Conservation (phyloP, 2,888 invertebrate species). For the Axea sp. region DNA sequence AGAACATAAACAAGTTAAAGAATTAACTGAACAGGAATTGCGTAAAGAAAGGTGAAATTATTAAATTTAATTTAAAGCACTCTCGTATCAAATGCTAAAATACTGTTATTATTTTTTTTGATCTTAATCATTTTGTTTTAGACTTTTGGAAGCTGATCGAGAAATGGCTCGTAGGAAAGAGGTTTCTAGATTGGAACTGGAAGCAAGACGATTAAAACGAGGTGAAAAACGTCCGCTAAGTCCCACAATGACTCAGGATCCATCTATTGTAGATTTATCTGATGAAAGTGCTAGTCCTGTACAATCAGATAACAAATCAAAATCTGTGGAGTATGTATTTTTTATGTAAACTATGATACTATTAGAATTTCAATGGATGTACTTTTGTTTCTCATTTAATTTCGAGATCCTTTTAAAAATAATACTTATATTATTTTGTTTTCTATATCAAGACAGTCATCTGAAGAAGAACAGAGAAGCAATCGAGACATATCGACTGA, state of each 20-base stretch:
- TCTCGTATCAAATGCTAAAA: too few relatives aligned
- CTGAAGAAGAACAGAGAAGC: conserved; percentile 72
- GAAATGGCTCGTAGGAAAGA: conserved; percentile 90
- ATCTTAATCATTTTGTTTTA: too few relatives aligned
- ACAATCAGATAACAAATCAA: conserved; percentile 73
- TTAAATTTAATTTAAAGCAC: too few relatives aligned
- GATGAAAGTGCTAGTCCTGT: conserved; percentile 73
- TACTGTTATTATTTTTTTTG: too few relatives aligned
- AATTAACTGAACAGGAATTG: conserved; percentile 78
- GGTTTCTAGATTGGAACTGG: conserved; percentile 86
- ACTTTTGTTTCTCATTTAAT: too few relatives aligned
- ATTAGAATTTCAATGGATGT: too few relatives aligned
- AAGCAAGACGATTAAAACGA: conserved; percentile 85
- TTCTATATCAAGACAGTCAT: conserved; percentile 71
- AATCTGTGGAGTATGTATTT: conserved; percentile 71
- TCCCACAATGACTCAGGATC: conserved; percentile 73
- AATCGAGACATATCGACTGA: conserved; percentile 72
- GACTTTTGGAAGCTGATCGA: conserved; percentile 78
- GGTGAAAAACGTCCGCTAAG: conserved; percentile 79
- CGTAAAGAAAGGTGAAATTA: conserved; percentile 81
- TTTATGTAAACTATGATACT: too few relatives aligned
- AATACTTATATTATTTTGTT: too few relatives aligned
- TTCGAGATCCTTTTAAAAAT: too few relatives aligned
- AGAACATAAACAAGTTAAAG: conserved; percentile 74
- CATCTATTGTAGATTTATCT: conserved; percentile 75